phyloP scores from a whole-genome alignment of 37 sponge, comb jelly and placozoan species.

The Halichondria panicea region DNA sequence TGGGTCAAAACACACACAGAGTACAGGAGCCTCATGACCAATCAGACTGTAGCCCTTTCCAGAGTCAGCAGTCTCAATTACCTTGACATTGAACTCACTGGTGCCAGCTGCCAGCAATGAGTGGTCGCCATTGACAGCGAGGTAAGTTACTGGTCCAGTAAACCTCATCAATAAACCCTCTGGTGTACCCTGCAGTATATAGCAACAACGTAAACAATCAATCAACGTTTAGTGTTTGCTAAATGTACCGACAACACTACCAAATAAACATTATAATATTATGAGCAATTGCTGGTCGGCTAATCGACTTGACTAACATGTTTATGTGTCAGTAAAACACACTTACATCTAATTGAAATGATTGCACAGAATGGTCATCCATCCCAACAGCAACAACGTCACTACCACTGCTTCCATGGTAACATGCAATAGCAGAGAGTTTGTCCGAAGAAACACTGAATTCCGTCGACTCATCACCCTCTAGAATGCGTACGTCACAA shows the following conservation, averaged over 20 bases:
- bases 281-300: background rate
- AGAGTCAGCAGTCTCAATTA: slow-evolving; percentile 18
- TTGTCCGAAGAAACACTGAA: slow-evolving; percentile 26
- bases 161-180: slow-evolving; percentile 58
- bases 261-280: background rate
- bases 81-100: slow-evolving; percentile 72
- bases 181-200: slow-evolving; percentile 14
- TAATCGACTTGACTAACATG: background rate
- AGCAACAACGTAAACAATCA: too few species aligned
- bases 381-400: slow-evolving; percentile 50
- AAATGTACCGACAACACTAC: background rate
- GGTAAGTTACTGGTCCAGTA: slow-evolving; percentile 33
- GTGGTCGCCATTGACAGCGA: slow-evolving; percentile 40
- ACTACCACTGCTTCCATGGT: background rate
- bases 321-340: background rate
- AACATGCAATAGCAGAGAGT: slow-evolving; percentile 19
- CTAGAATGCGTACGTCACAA: slow-evolving; percentile 36
- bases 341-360: slow-evolving; percentile 17
- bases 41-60: slow-evolving; percentile 7
- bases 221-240: background rate
- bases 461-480: slow-evolving; percentile 11
- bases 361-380: slow-evolving; percentile 24
- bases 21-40: slow-evolving; percentile 77
- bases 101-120: slow-evolving; percentile 44
- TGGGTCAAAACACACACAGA: slow-evolving; percentile 64